Conservation (phyloP, 2,888 invertebrate species). For the Biston betularia region DNA sequence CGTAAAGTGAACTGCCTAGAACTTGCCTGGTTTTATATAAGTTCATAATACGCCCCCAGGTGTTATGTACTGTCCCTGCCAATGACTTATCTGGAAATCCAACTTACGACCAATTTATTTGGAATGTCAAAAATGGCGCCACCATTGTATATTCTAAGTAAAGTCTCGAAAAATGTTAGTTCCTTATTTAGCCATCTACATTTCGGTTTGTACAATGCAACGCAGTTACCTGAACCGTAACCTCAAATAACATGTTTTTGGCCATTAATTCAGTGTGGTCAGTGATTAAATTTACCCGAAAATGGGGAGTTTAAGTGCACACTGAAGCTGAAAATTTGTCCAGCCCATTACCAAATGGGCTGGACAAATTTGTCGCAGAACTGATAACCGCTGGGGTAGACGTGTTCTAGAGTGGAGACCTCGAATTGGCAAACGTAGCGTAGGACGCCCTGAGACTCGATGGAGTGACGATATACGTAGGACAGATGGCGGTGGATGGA, state of each 20-base stretch:
- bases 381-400: too few relatives aligned
- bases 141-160: background rate
- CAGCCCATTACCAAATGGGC: too few relatives aligned
- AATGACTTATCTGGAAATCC: background rate
- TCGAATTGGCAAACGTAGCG: too few relatives aligned
- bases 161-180: background rate
- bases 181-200: background rate
- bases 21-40: too few relatives aligned
- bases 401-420: too few relatives aligned
- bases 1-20: too few relatives aligned
- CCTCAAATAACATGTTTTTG: conserved; percentile 50
- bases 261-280: conserved; percentile 43
- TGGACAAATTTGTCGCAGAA: too few relatives aligned
- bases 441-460: too few relatives aligned
- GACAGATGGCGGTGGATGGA: too few relatives aligned
- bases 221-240: conserved; percentile 42
- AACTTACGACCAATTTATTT: background rate
- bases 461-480: too few relatives aligned
- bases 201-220: background rate
- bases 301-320: background rate
- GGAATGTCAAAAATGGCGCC: background rate
- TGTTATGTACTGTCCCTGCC: background rate
- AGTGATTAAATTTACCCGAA: conserved; percentile 16
- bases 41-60: too few relatives aligned
- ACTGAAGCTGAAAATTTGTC: too few relatives aligned